phyloP scores from a whole-genome alignment of 2,113 vertebrate species.

The Pterocles burchelli region DNA sequence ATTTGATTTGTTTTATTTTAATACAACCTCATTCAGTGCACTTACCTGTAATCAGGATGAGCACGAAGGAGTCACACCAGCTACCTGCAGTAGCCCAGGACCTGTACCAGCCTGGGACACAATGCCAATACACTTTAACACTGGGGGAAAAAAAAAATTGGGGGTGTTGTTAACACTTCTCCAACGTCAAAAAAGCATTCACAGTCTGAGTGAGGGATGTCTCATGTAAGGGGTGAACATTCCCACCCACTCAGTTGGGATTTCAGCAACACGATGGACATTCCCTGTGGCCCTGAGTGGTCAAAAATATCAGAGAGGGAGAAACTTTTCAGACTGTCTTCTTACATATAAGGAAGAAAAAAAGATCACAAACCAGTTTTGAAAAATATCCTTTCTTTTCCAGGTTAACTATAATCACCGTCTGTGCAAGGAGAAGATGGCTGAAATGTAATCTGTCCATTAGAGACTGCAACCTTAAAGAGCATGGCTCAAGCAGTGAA shows the following conservation, averaged over 20 bases:
- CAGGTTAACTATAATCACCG: neutral
- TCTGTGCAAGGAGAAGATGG: neutral
- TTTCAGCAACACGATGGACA: fast-evolving
- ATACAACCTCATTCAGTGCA: neutral
- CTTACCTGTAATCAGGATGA: neutral
- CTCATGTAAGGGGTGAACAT: neutral
- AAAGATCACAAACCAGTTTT: neutral
- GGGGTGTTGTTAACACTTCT: neutral
- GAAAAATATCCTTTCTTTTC: neutral
- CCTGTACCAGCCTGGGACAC: neutral
- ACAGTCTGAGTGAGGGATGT: neutral
- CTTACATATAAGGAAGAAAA: neutral
- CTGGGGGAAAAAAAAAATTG: fast-evolving
- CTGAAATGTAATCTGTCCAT: neutral
- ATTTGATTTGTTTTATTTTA: neutral
- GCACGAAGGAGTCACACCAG: fast-evolving
- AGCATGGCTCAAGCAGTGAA: fast-evolving
- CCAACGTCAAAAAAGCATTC: neutral
- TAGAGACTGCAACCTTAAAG: neutral
- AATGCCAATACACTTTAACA: neutral
- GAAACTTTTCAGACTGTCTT: neutral
- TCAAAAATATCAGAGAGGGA: neutral
- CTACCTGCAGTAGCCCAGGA: neutral
- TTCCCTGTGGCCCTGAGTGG: neutral
- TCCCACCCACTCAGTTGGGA: neutral